Percentiles rank a stretch among this genome's conserved stretches.
Evolutionary conservation across 2,113 vertebrate species (phyloP).

Genomic region (Eretmochelys imbricata): DNA sequence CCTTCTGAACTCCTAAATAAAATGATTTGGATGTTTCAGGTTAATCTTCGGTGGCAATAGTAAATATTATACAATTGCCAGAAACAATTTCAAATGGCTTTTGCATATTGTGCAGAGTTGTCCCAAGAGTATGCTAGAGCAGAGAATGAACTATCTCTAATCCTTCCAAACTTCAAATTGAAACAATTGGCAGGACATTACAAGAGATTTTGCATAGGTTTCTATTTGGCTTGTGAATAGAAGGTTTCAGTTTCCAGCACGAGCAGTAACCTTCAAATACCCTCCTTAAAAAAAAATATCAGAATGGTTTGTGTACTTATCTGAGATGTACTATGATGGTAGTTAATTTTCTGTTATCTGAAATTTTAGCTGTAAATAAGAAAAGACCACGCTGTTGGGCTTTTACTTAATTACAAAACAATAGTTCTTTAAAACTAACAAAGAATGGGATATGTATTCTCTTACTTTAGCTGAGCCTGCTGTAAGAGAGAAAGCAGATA

Average conservation of each 20-base stretch:
- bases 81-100: conserved; percentile 18
- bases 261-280: not conserved
- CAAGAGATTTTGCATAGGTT: not conserved
- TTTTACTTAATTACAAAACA: not conserved
- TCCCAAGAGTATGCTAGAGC: not conserved
- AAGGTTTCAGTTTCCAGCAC: not conserved
- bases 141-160: not conserved
- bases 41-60: conserved; percentile 11
- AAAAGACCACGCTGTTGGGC: accelerated
- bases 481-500: not conserved
- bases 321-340: not conserved
- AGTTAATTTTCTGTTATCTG: not conserved
- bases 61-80: conserved; percentile 28
- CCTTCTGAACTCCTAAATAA: not conserved
- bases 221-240: not conserved
- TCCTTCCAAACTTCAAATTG: not conserved
- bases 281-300: not conserved
- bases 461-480: not conserved
- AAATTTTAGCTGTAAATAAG: not conserved
- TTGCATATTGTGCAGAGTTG: not conserved
- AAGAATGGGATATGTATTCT: accelerated
- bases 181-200: not conserved
- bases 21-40: not conserved
- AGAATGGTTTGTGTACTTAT: not conserved
- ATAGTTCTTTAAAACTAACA: not conserved